Evolutionary conservation across 2,797 vertebrate species (phyloP), one percentile per base, ranked within the genome.

Genomic region (Phalloptychus januarius): DNA sequence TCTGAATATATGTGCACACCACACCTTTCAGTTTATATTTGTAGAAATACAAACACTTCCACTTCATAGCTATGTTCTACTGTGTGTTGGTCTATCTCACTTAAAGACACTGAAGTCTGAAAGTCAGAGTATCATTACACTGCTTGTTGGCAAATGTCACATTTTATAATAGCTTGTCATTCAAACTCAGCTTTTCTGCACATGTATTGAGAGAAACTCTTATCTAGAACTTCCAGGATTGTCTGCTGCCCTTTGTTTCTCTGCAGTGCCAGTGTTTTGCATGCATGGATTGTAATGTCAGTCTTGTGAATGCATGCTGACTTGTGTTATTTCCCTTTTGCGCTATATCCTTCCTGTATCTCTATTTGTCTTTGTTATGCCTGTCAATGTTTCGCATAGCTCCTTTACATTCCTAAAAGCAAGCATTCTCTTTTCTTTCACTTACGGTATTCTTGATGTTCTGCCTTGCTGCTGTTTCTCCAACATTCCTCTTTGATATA

Each of bases 331-430:
- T 77, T 75, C 58, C 69, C 79, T 71, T 78, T 54, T 58, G 42
- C 40, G 61, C 45, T 36, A 52, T 71, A 44, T 25, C 77, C 58
- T 45, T 69, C 56, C 79, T 84, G 63, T 88, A 81, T 91, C 88
- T 89, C 78, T 72, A 50, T 82, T 84, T 81, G 79, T 86, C 86
- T 91, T 89, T 91, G 86, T 90, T 87, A 82, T 82, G 78, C 91
- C 90, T 90, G 79, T 83, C 79, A 11, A 77, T 54, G 74, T 74
- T 77, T 83, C 58, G 75, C 74, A 36, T 82, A 78, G 78, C 77
- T 86, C 77, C 83, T 0, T 79, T 83, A 77, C 85, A 75, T 65
- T 84, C 84, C 77, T 74, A 78, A 88, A 81, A 81, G 83, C 82
- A 69, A 80, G 69, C 84, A 4, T 86, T 84, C 86, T 76, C 78